Evolutionary conservation across 2,113 vertebrate genomes (phyloP).

Genomic region (Rhea americana): DNA sequence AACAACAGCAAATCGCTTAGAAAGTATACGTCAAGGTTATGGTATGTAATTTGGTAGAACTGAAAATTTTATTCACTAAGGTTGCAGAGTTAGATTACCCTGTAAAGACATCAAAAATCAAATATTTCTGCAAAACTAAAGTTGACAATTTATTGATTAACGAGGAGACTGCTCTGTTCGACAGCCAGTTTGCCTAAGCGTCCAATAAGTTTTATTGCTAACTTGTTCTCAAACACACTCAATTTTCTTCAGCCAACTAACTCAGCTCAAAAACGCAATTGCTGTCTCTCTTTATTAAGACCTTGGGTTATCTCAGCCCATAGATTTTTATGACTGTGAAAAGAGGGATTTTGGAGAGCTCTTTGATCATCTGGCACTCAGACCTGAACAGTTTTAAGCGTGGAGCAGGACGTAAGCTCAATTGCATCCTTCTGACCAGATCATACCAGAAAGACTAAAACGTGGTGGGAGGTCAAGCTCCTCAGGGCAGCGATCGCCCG

Average conservation of each 20-base stretch:
- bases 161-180: neutral
- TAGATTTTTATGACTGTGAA: neutral
- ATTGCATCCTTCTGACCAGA: neutral
- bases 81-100: neutral
- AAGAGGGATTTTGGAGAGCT: neutral
- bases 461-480: neutral
- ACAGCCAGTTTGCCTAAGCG: neutral
- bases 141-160: neutral
- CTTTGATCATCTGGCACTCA: neutral
- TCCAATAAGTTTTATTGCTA: neutral
- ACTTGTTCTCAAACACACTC: neutral
- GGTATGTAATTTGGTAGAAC: neutral
- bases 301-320: neutral
- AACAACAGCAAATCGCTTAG: neutral
- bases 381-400: neutral
- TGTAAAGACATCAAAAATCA: neutral
- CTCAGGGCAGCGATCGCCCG: neutral
- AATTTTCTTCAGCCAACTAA: neutral
- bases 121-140: neutral
- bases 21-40: neutral
- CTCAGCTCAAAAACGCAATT: neutral
- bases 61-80: neutral
- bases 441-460: neutral
- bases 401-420: neutral
- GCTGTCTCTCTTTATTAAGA: neutral